Base-by-base conservation (phyloP, 1,140 invertebrate species). In the Phocides pigmalion region DNA sequence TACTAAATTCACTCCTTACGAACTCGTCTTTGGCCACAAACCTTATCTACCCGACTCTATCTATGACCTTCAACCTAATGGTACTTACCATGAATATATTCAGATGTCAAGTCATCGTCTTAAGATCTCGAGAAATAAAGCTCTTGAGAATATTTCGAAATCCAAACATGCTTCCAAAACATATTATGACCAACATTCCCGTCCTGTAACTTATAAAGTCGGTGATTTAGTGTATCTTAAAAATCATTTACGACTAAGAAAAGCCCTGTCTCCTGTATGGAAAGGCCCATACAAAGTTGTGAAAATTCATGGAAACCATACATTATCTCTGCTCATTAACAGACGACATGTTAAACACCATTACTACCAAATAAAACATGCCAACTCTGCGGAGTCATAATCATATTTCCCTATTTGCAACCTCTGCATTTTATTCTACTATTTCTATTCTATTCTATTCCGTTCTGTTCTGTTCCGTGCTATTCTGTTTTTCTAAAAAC, bases 71-170 rank as follows among this genome's bases (percentile, higher is more conserved):
- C 42, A 59, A 12, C 11, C 20, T 1, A 17, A 56, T 20, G 44
- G 32, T 5, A 70, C 63, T 15, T 70, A 70, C 19, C 59, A 28
- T 6, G 63, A 70, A 17, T 66, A 70, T 63, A 54, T 66, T 0
- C 20, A 49, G 28, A 70, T 70, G 68, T 47, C 64, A 3, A 39
- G 64, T 22, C 56, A 70, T 20, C 46, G 64, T 14, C 19, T 66
- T 0, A 66, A 66, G 32, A 35, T 42, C 14, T 70, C 64, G 0
- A 37, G 25, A n/a, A 28, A 61, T 0, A 69, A 61, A 65, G 67
- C 62, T 4, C 6, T 69, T 4, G 62, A 69, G 17, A 19, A 62
- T 22, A 69, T 64, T 6, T 2, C 20, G 1, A 49, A 9, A 22
- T 69, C 62, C 14, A 64, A 69, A 64, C 12, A 32, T 20, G 17